A percentile compares a stretch with the other conserved stretches of the same genome.
Evolutionary conservation across 2,888 invertebrate genomes (phyloP).

Genomic region (Ctenicera cuprea): DNA sequence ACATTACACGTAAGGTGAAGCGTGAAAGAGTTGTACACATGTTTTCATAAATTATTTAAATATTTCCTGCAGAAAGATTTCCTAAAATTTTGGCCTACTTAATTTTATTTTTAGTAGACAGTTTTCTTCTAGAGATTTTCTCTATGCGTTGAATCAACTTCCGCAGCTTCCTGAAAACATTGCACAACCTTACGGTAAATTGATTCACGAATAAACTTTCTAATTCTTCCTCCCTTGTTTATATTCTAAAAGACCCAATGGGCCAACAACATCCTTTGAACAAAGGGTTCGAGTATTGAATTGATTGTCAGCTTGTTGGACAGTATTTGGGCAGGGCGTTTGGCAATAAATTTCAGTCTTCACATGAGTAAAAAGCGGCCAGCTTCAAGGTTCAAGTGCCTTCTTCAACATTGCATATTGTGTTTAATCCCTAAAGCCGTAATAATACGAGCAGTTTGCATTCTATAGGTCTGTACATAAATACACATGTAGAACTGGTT

Average conservation of each 20-base stretch:
- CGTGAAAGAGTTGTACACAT: too few species aligned
- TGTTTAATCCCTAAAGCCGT: conserved; percentile 10
- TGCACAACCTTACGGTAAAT: too few species aligned
- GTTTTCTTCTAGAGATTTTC: too few species aligned
- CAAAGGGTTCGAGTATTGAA: conserved; percentile 1
- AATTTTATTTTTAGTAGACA: too few species aligned
- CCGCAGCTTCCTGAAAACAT: too few species aligned
- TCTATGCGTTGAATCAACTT: too few species aligned
- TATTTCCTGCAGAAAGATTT: too few species aligned
- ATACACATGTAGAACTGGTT: conserved; percentile 43
- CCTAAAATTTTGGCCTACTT: too few species aligned
- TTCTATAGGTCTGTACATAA: conserved; percentile 24
- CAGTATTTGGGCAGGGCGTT: conserved; percentile 13
- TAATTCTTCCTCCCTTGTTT: too few species aligned
- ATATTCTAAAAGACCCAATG: neutral
- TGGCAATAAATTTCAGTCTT: conserved; percentile 13
- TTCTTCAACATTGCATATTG: neutral
- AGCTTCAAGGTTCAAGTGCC: conserved; percentile 4
- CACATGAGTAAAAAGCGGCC: neutral
- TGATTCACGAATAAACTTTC: too few species aligned
- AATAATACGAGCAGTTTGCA: conserved; percentile 31
- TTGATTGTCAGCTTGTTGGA: conserved; percentile 11
- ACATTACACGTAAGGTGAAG: too few species aligned
- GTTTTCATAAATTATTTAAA: too few species aligned
- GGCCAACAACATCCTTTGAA: neutral